phyloP scores from a whole-genome alignment of 2,888 invertebrate genomes.

The Cephalotes varians region DNA sequence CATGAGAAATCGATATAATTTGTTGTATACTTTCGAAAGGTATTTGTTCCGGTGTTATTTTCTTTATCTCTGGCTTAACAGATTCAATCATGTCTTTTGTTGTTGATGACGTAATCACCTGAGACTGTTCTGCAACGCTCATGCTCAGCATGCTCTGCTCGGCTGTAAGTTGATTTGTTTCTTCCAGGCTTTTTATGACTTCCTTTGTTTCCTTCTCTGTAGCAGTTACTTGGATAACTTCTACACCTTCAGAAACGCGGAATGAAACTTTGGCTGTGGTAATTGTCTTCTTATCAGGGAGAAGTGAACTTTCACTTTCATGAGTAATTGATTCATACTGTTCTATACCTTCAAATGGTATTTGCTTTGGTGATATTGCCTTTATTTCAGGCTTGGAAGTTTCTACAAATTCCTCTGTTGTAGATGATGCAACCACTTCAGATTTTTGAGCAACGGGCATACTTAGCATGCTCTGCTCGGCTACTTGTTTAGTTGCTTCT shows the following conservation, averaged over 20 bases:
- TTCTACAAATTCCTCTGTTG: conserved; percentile 76
- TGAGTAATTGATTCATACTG: conserved; percentile 80
- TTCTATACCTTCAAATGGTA: conserved; percentile 84
- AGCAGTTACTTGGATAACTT: conserved; percentile 83
- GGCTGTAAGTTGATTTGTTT: background rate
- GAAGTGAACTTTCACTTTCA: conserved; percentile 77
- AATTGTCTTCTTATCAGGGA: conserved; percentile 65
- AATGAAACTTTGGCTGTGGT: conserved; percentile 80
- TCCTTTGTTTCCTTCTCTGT: background rate
- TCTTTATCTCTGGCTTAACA: conserved; percentile 75
- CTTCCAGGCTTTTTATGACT: background rate
- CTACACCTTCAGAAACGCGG: conserved; percentile 81
- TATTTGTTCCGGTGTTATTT: conserved; percentile 63
- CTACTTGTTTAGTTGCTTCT: background rate
- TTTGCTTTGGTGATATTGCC: conserved; percentile 68
- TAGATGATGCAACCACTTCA: conserved; percentile 78
- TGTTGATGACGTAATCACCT: conserved; percentile 77
- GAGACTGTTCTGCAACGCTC: conserved; percentile 83
- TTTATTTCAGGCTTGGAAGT: conserved; percentile 45
- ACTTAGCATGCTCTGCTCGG: conserved; percentile 72
- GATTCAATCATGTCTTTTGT: conserved; percentile 77
- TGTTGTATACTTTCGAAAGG: conserved; percentile 59
- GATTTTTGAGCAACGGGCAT: conserved; percentile 56
- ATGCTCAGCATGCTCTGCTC: conserved; percentile 62
- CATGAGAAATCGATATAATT: background rate